Base-by-base conservation (phyloP, 2,888 invertebrate genomes). In the Celastrina argiolus region DNA sequence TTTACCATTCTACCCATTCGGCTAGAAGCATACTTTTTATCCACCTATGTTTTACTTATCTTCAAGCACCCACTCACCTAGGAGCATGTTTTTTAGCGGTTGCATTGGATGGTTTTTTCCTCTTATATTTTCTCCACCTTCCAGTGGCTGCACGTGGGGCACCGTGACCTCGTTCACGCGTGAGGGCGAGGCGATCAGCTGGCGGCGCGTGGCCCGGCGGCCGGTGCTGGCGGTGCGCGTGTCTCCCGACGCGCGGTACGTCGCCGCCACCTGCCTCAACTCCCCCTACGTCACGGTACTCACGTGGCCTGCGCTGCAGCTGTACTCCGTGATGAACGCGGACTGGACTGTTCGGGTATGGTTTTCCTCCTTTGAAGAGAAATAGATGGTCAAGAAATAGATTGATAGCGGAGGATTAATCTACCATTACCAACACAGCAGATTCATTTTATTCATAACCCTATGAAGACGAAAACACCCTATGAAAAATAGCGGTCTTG, bases 121-220 rank as follows among this genome's bases (percentile, higher is more conserved):
- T 12, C 14, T 22, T 12, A 1, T 8, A 14, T 31, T 34, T 12
- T 39, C 8, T 5, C 14, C 12, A 26, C 26, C 14, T 56, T 39
- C 10, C 75, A 89, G 90, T 0, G 90, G 90, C 18, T 91, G 90
- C 74, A 81, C 85, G 2, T 74, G 71, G 7, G 89, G 89, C 0
- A 74, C 70, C 45, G 67, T 88, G 1, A 74, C 70, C 0, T 74
- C 84, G 0, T 80, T 76, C 68, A 74, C 78, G 0, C 79, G 80
- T 0, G 66, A 72, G 5, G 76, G 73, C 0, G 56, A 45, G 1
- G 26, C 68, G 1, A 76, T 84, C 31, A 74, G 68, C 64, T 77
- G 74, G 69, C 67, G 70, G 1, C 72, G 65, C 1, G 67, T 74
- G 0, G 64, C 69, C 1, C 67, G 64, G 0, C 72, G 70, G 2